Evolutionary conservation across 2,888 invertebrate species (phyloP).

Genomic region (Timema podura): DNA sequence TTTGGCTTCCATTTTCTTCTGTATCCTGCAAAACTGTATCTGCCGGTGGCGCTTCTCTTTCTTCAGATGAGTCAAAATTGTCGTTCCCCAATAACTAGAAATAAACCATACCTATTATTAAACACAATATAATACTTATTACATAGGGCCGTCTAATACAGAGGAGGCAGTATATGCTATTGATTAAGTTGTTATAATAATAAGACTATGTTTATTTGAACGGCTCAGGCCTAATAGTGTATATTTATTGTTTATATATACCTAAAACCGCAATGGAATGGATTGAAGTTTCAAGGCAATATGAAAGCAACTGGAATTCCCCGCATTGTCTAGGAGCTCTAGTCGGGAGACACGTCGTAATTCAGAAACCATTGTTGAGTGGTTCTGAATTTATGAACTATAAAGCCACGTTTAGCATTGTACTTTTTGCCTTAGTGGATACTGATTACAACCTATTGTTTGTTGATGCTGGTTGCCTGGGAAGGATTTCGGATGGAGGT

Average conservation of each 20-base stretch:
- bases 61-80: no score
- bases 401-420: not conserved
- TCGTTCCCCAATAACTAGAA: no score
- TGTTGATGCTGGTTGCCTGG: not conserved
- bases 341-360: no score
- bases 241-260: not conserved
- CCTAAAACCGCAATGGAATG: constrained; percentile 1
- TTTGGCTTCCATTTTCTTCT: no score
- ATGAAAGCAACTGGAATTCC: not conserved
- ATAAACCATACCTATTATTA: no score
- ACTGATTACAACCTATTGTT: not conserved
- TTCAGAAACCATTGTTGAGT: no score
- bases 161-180: no score
- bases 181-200: not conserved
- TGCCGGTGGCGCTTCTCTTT: no score
- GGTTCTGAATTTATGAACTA: not conserved
- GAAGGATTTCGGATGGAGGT: constrained; percentile 3
- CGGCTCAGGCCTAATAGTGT: not conserved
- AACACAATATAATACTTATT: no score
- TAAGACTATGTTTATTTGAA: constrained; percentile 2
- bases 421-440: not conserved
- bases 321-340: no score
- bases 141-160: no score
- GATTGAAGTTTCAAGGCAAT: constrained; percentile 5
- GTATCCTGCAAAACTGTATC: no score